Conservation (phyloP, 2,888 invertebrate species). For the Protophormia terraenovae region DNA sequence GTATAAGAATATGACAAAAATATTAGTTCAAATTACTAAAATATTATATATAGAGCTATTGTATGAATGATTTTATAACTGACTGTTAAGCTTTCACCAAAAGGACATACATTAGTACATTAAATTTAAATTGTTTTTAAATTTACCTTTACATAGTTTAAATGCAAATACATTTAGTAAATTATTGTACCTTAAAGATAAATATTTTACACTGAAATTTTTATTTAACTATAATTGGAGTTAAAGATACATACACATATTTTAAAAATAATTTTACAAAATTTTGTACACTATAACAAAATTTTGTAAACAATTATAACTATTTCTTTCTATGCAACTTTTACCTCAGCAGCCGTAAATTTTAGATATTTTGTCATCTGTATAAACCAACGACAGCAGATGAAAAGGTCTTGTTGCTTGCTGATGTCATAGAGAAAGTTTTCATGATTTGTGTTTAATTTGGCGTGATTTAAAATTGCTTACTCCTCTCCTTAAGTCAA, state of each 20-base stretch:
- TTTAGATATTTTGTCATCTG: constrained; percentile 1
- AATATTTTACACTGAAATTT: no score
- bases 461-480: constrained; percentile 72
- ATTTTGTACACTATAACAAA: not conserved
- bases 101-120: not conserved
- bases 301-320: not conserved
- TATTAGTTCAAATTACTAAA: no score
- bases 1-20: no score
- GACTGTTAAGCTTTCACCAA: not conserved
- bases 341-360: not conserved
- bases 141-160: not conserved
- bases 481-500: constrained; percentile 9
- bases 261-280: not conserved
- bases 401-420: not conserved
- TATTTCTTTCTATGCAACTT: not conserved
- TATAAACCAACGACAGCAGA: no score
- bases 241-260: not conserved
- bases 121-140: not conserved
- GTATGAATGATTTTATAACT: no score
- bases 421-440: constrained; percentile 73
- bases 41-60: no score
- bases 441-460: constrained; percentile 78
- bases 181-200: not conserved
- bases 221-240: not conserved
- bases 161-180: not conserved